Conservation (phyloP, 2,797 vertebrate species). For the Antrozous pallidus region DNA sequence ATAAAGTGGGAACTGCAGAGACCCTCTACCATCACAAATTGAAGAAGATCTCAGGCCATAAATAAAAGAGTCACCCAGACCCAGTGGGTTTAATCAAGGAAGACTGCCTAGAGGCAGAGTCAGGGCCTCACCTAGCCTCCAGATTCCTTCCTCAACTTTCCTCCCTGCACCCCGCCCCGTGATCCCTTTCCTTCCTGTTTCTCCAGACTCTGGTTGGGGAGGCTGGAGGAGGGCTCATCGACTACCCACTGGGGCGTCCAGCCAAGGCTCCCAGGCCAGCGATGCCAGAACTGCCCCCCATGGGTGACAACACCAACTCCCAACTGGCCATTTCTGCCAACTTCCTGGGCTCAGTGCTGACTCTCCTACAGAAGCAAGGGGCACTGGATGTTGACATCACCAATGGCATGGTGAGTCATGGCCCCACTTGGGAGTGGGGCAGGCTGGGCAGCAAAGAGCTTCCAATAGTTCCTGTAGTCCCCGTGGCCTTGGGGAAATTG, state of each 20-base stretch:
- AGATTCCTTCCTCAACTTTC: background rate
- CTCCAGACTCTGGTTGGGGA: slow-evolving; percentile 53
- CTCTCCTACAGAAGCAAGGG: slow-evolving; percentile 75
- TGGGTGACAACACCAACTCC: slow-evolving; percentile 67
- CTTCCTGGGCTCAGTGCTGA: slow-evolving; percentile 71
- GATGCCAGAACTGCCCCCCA: slow-evolving; percentile 72
- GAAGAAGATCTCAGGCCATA: background rate
- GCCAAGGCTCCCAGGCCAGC: background rate
- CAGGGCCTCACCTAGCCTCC: background rate
- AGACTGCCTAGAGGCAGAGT: background rate
- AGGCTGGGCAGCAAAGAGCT: background rate
- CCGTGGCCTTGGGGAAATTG: background rate
- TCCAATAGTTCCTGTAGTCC: background rate
- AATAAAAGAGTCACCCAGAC: background rate
- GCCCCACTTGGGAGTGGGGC: rapidly evolving
- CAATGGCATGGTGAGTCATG: slow-evolving; percentile 70
- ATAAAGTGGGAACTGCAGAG: background rate
- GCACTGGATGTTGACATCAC: slow-evolving; percentile 73
- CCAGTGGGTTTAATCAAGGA: background rate
- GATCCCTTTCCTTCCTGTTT: background rate
- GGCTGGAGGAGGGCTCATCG: slow-evolving; percentile 65
- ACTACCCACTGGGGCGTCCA: slow-evolving; percentile 69
- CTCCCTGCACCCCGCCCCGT: background rate
- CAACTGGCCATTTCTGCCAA: slow-evolving; percentile 70
- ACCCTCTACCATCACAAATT: background rate